phyloP scores from a whole-genome alignment of 2,888 invertebrate species.

The Disparrhopalites patrizii region DNA sequence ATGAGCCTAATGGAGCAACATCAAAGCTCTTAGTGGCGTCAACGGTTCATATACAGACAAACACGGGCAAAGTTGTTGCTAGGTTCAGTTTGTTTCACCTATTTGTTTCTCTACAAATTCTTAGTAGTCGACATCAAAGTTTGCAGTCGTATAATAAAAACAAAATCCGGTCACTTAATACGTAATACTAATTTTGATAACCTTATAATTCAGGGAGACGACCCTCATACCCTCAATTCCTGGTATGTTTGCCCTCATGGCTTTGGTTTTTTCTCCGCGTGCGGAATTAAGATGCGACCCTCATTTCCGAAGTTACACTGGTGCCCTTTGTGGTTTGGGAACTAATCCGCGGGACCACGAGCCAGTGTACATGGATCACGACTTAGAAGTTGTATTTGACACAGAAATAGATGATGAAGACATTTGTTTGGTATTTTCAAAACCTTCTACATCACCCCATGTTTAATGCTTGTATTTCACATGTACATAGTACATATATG shows the following conservation, averaged over 20 bases:
- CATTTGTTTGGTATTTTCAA: conserved; percentile 58
- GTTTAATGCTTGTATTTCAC: no score
- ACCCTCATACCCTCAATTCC: conserved; percentile 86
- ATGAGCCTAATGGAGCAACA: conserved; percentile 67
- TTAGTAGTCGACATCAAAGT: no score
- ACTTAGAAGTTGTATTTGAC: conserved; percentile 75
- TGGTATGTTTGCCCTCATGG: conserved; percentile 72
- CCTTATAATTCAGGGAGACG: conserved; percentile 58
- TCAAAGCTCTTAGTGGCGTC: conserved; percentile 62
- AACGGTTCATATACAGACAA: conserved; percentile 54
- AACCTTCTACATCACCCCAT: no score
- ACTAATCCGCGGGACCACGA: conserved; percentile 55
- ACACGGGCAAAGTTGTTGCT: conserved; percentile 39
- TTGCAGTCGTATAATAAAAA: no score
- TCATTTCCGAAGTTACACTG: conserved; percentile 61
- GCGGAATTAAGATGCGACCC: conserved; percentile 58
- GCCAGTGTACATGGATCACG: conserved; percentile 70
- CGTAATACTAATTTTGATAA: background rate
- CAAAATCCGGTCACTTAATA: no score
- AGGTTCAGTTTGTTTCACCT: conserved; percentile 16
- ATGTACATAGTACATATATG: no score
- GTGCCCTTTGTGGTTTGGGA: conserved; percentile 83
- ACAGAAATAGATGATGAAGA: conserved; percentile 65
- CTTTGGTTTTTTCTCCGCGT: conserved; percentile 74
- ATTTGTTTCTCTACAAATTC: background rate